These are phyloP conservation scores for Alethe castanea DNA, from an alignment of 2,113 vertebrate species.

Conservation along the genomic window DNA sequence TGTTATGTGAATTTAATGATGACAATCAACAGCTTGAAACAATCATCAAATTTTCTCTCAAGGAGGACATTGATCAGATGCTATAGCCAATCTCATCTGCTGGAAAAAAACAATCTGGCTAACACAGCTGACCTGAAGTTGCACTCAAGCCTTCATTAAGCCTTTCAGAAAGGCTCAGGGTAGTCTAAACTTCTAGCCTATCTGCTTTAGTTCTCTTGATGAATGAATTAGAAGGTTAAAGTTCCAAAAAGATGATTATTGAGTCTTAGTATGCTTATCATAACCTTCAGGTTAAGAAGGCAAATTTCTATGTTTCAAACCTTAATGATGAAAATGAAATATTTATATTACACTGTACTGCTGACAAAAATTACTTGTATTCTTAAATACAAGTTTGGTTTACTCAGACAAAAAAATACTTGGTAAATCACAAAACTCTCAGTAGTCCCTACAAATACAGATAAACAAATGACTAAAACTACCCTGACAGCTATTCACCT, in stretches of 20 bases:
- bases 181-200: background rate
- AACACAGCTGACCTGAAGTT: background rate
- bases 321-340: background rate
- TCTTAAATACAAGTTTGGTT: background rate
- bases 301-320: background rate
- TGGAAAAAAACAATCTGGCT: background rate
- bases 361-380: background rate
- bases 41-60: background rate
- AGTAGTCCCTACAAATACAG: background rate
- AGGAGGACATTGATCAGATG: background rate
- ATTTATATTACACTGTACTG: background rate
- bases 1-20: background rate
- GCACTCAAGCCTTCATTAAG: background rate
- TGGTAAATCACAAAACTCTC: background rate
- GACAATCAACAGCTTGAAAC: background rate
- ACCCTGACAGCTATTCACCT: background rate
- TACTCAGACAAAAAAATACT: background rate
- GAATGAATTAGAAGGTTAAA: background rate
- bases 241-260: background rate
- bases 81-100: background rate
- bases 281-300: background rate
- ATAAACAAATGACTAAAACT: background rate
- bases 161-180: background rate
- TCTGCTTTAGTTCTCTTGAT: background rate
- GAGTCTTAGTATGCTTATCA: background rate